Evolutionary conservation across 2,113 vertebrate genomes (phyloP).

Genomic region (Anarrhichthys ocellatus): DNA sequence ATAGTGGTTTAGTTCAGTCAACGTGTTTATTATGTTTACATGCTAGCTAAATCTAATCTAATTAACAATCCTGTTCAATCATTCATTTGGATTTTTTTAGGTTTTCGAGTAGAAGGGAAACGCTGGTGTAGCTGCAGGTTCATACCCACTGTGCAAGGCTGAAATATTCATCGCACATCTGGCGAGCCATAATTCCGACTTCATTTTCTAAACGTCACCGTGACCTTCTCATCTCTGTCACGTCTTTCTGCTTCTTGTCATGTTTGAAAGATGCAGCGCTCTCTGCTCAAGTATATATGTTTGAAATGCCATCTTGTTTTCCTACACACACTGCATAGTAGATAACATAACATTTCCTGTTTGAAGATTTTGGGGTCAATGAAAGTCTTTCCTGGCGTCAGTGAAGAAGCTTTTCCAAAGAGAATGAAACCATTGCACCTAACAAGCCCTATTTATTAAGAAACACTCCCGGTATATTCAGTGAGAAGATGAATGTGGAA

Average conservation of each 20-base stretch:
- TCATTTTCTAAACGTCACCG: conserved; percentile 42
- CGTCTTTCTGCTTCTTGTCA: conserved; percentile 17
- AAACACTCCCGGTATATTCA: neutral
- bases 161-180: neutral
- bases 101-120: neutral
- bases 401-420: neutral
- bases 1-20: neutral
- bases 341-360: neutral
- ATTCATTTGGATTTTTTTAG: neutral
- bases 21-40: neutral
- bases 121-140: neutral
- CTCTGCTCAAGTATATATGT: neutral
- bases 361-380: neutral
- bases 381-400: too few species aligned
- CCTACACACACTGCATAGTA: neutral
- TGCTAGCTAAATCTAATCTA: neutral
- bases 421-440: neutral
- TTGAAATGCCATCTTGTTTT: conserved; percentile 21
- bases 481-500: neutral
- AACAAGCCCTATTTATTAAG: neutral
- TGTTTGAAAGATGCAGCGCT: conserved; percentile 12
- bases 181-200: conserved; percentile 34
- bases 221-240: conserved; percentile 48
- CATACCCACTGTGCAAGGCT: neutral
- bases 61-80: too few species aligned